Evolutionary conservation across 2,113 vertebrate genomes (phyloP).

Genomic region (Enhydra lutris): DNA sequence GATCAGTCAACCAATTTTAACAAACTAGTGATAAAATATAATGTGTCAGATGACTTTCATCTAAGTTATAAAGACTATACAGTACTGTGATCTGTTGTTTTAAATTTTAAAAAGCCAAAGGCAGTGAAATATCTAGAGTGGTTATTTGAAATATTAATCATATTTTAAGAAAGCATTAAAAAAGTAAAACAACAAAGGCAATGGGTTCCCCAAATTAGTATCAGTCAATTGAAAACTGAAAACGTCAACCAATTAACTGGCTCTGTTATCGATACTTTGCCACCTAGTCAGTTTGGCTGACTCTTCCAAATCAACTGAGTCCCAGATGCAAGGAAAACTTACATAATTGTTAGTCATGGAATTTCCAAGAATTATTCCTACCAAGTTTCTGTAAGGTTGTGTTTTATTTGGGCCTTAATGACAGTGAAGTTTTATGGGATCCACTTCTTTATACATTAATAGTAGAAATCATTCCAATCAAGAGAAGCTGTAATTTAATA

Average conservation of each 20-base stretch:
- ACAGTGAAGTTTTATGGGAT: background rate
- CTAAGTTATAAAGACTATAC: background rate
- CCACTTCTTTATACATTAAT: background rate
- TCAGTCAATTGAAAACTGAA: background rate
- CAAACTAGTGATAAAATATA: background rate
- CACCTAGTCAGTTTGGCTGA: background rate
- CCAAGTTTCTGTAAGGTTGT: background rate
- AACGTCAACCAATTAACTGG: background rate
- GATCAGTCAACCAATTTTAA: background rate
- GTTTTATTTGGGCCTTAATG: background rate
- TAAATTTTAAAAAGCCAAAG: background rate
- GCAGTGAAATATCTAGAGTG: background rate
- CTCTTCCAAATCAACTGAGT: background rate
- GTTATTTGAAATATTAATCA: constrained; percentile 8
- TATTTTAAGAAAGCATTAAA: background rate
- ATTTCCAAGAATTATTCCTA: background rate
- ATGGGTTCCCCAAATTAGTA: background rate
- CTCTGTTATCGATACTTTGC: background rate
- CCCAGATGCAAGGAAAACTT: background rate
- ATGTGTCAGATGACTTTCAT: background rate
- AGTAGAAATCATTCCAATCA: background rate
- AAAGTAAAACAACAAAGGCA: background rate
- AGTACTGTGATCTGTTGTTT: background rate
- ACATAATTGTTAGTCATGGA: background rate
- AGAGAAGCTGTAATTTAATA: background rate